Percentiles rank a stretch among this genome's conserved stretches.
These are phyloP conservation scores for Clinocottus analis DNA, from an alignment of 2,113 vertebrate genomes.

Conservation along the genomic window DNA sequence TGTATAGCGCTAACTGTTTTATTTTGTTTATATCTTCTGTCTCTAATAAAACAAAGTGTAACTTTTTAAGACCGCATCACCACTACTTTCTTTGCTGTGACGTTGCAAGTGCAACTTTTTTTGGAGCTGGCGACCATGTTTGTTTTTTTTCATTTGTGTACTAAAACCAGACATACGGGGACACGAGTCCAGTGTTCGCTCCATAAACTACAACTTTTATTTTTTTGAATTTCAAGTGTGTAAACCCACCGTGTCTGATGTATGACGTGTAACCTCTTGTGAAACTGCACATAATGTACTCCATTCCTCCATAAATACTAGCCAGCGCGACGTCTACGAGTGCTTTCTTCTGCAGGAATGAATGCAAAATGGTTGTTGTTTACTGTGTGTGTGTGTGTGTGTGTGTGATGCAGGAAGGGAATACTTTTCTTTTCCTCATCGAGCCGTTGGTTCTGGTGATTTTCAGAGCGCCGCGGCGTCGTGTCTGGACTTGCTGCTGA, in stretches of 20 bases:
- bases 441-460: neutral
- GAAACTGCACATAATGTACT: constrained; percentile 36
- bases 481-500: constrained; percentile 61
- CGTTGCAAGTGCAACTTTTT: neutral
- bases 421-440: neutral
- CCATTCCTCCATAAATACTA: constrained; percentile 36
- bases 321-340: constrained; percentile 3
- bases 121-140: neutral
- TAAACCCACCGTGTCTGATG: constrained; percentile 9
- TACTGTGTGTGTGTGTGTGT: no score
- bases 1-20: constrained; percentile 51
- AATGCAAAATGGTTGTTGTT: neutral
- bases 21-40: constrained; percentile 36
- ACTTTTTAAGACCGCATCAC: constrained; percentile 43
- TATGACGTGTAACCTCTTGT: constrained; percentile 25
- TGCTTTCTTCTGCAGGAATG: constrained; percentile 10
- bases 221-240: neutral
- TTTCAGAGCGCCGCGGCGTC: constrained; percentile 24
- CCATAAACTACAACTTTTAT: neutral
- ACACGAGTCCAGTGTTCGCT: neutral
- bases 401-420: no score
- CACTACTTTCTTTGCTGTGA: constrained; percentile 22
- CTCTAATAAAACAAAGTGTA: constrained; percentile 57
- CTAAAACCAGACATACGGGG: neutral
- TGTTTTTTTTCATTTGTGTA: neutral